A percentile compares a stretch with the other conserved stretches of the same genome.
These are phyloP conservation scores for Lochmaea crataegi DNA, from an alignment of 2,888 invertebrate genomes.

Conservation along the genomic window DNA sequence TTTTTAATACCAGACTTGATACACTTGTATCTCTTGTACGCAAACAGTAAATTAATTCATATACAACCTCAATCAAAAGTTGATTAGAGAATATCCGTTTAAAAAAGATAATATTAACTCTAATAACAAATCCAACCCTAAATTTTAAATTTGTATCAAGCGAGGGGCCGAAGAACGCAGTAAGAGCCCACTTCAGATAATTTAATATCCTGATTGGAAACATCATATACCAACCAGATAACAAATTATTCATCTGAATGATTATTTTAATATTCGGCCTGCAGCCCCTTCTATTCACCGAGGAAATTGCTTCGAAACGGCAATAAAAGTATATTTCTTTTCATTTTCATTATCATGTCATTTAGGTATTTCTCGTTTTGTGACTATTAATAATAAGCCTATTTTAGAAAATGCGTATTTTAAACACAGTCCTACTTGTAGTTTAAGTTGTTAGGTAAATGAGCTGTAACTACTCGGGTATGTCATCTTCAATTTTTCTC, in stretches of 20 bases:
- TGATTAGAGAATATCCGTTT: slow-evolving; percentile 43
- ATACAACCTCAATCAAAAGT: slow-evolving; percentile 40
- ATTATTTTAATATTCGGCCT: slow-evolving; percentile 25
- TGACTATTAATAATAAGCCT: not conserved
- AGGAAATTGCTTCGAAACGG: not conserved
- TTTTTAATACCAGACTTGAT: not conserved
- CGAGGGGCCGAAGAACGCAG: slow-evolving; percentile 39
- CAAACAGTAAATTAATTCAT: slow-evolving; percentile 34
- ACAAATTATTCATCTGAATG: slow-evolving; percentile 29
- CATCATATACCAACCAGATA: slow-evolving; percentile 41
- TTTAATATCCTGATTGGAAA: slow-evolving; percentile 50
- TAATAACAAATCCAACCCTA: slow-evolving; percentile 44
- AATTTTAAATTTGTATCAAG: slow-evolving; percentile 40
- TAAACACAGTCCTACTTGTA: not conserved
- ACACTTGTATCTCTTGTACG: not conserved
- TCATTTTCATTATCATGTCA: not conserved
- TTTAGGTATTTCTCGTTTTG: not conserved
- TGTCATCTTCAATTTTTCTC: too few species aligned
- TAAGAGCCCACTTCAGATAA: slow-evolving; percentile 49
- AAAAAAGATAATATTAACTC: slow-evolving; percentile 46
- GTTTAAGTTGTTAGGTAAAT: too few species aligned
- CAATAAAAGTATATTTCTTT: not conserved
- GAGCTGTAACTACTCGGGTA: too few species aligned
- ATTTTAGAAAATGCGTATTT: too few species aligned
- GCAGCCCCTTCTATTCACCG: slow-evolving; percentile 16